These are phyloP conservation scores for Drosophila nebulosa DNA, from an alignment of 1,140 invertebrate genomes.

Conservation along the genomic window DNA sequence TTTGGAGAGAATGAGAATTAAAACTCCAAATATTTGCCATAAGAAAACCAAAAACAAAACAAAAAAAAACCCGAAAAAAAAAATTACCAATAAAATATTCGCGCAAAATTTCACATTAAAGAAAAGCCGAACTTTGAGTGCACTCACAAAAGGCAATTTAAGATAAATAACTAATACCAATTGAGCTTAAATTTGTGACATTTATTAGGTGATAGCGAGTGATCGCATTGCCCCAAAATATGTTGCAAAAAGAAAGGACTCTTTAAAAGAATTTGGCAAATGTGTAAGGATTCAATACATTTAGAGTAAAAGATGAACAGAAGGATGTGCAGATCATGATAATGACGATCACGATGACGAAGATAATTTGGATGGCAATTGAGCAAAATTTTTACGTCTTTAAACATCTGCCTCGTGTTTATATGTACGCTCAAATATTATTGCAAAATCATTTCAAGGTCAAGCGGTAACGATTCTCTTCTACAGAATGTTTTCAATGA, in stretches of 20 bases:
- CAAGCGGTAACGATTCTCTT: slow-evolving; percentile 24
- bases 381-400: not conserved
- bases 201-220: too few relatives aligned
- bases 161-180: too few relatives aligned
- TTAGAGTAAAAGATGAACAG: not conserved
- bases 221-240: too few relatives aligned
- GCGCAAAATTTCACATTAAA: too few relatives aligned
- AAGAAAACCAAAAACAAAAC: slow-evolving; percentile 11
- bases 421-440: too few relatives aligned
- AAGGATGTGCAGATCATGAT: not conserved
- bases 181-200: too few relatives aligned
- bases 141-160: too few relatives aligned
- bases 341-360: not conserved
- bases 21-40: slow-evolving; percentile 45
- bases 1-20: slow-evolving; percentile 41
- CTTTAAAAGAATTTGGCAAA: not conserved
- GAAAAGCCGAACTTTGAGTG: too few relatives aligned
- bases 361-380: not conserved
- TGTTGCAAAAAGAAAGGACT: too few relatives aligned
- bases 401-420: slow-evolving; percentile 32
- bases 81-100: too few relatives aligned
- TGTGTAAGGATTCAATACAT: not conserved
- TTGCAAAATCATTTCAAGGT: slow-evolving; percentile 67
- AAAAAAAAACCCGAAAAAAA: not conserved
- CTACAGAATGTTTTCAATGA: slow-evolving; percentile 59